Evolutionary conservation across 2,113 vertebrate species (phyloP), one percentile per base, ranked within the genome.

Genomic region (Ctenodactylus gundi): DNA sequence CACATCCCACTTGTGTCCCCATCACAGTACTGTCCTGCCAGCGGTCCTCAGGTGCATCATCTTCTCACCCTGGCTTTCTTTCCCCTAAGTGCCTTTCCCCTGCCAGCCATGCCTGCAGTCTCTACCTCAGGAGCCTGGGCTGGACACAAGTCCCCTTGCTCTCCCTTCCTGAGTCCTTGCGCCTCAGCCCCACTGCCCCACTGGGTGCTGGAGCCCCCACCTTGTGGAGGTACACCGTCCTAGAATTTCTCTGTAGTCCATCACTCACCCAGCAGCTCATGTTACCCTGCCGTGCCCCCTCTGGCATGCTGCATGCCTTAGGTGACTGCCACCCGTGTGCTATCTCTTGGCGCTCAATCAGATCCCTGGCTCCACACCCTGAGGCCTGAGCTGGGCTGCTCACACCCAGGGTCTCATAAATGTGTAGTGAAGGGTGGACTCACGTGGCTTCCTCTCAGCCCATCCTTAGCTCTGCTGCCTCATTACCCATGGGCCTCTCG

Each of bases 381-480:
- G 29, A 41, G 41, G 94, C 92, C 82, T 82, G 58, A 62, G 78
- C 51, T 14, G 58, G 76, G 49, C 25, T 7, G 72, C 57, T 80
- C 62, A 41, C 77, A 60, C 94, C 55, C 23, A 55, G 68, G 68
- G 21, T 67, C 87, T 94, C 92, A 57, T 23, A 55, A 72, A 78
- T 17, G 15, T 1, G 10, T 53, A 58, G n/a, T 75, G 90, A 95
- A 36, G 86, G 95, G 53, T 86, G 88, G 23, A 51, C 73, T 75
- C 27, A 83, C 82, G 68, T 65, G 67, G 64, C 18, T 92, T 87
- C 93, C 58, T 72, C 88, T 86, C 76, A 90, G 76, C 85, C 85
- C 58, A n/a, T 85, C 88, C 90, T 94, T 93, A 90, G 80, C 92
- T 67, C 82, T 67, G 55, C 90, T 87, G 92, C 95, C 88, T 84